Evolutionary conservation across 2,888 invertebrate genomes (phyloP), one percentile per base, ranked within the genome.

Genomic region (Pseudococcus viburni): DNA sequence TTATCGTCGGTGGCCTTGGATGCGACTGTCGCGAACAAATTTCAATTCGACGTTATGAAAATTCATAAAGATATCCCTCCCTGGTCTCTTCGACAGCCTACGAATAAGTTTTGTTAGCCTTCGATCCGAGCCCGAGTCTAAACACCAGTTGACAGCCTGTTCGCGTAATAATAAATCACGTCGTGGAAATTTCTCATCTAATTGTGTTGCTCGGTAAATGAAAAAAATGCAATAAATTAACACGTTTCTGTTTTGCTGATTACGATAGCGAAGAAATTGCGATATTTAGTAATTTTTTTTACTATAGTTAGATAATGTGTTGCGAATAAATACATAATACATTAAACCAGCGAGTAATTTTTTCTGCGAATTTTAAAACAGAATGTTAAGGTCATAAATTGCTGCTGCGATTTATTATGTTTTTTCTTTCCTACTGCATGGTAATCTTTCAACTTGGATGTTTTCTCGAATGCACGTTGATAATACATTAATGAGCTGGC

Each of bases 41-140:
- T 73, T 73, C 8, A 73, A 73, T 73, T 19, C 73, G 12, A 73
- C 33, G 73, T 73, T 73, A 33, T 73, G 73, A 73, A 73, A 73
- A 73, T 73, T 73, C 33, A 73, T 73, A 33, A 73, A 73, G 73
- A 26, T 68, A 33, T 4, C 64, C 64, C 64, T 64, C 22, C 7
- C n/a, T 7, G 1, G 3, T 55, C n/a, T 55, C n/a, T 19, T 19
- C 9, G 39, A 3, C n/a, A 15, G 12, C 15, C 19, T 22, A 9
- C 22, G 12, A 64, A 64, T 64, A 64, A 64, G 22, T 64, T 64
- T 64, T 22, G 19, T 64, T 22, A 64, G 64, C 64, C 64, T 64
- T 64, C 64, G 64, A 64, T 64, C 4, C 11, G 22, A 11, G 22
- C 11, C 22, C 7, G 5, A n/a, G 11, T 22, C 19, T 22, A 19